Conservation (phyloP, 2,888 invertebrate genomes). For the Morpho helenor region DNA sequence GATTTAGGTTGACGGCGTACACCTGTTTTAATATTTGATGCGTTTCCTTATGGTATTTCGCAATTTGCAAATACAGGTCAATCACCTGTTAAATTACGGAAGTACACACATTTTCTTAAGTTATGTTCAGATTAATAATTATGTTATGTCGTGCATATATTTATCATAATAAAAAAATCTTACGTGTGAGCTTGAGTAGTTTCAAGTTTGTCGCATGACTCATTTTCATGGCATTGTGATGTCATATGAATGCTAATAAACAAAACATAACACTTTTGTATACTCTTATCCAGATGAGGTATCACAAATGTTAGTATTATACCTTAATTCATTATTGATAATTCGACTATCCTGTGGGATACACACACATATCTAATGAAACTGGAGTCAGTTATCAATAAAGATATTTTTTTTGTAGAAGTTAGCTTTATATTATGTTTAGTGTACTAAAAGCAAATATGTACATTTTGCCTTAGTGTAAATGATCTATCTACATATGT, state of each 20-base stretch:
- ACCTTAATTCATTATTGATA: neutral
- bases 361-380: neutral
- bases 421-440: too few relatives aligned
- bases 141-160: conserved; percentile 7
- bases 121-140: conserved; percentile 2
- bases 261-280: conserved; percentile 35
- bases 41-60: conserved; percentile 24
- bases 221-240: conserved; percentile 64
- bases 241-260: conserved; percentile 62
- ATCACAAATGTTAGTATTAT: neutral
- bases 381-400: conserved; percentile 2
- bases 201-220: conserved; percentile 47
- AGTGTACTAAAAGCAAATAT: too few relatives aligned
- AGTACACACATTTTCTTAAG: conserved; percentile 8
- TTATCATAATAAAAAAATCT: conserved; percentile 20
- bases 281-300: neutral
- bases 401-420: neutral
- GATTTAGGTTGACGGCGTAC: conserved; percentile 51
- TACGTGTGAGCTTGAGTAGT: conserved; percentile 31
- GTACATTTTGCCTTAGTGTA: too few relatives aligned
- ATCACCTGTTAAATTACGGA: conserved; percentile 15
- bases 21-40: conserved; percentile 33
- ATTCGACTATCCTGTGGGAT: neutral
- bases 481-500: too few relatives aligned
- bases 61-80: conserved; percentile 17